Evolutionary conservation across 1,140 invertebrate species (phyloP).

Genomic region (Drosophila oshimai): DNA sequence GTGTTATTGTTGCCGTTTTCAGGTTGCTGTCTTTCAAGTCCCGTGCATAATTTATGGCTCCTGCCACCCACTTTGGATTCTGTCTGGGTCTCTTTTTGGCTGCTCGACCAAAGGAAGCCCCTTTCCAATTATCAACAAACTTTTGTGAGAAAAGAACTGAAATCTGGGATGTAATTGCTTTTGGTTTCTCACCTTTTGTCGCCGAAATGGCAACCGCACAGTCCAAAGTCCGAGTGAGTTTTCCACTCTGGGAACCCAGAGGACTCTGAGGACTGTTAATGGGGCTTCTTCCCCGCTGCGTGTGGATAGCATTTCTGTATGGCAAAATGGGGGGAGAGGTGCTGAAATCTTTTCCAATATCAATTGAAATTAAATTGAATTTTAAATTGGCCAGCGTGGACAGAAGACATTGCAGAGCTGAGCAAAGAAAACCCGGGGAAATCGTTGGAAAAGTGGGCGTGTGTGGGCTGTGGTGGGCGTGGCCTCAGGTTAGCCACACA

Average conservation of each 20-base stretch:
- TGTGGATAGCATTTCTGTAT: slow-evolving; percentile 9
- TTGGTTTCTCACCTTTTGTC: slow-evolving; percentile 49
- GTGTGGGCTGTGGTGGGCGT: slow-evolving; percentile 19
- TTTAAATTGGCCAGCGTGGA: slow-evolving; percentile 65
- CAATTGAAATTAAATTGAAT: slow-evolving; percentile 80
- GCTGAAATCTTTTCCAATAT: slow-evolving; percentile 55
- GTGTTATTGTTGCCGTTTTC: slow-evolving; percentile 23
- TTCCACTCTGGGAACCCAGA: not conserved
- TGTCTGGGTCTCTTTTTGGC: slow-evolving; percentile 45
- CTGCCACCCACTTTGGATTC: slow-evolving; percentile 16
- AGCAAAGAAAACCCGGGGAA: not conserved
- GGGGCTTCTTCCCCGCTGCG: slow-evolving; percentile 73
- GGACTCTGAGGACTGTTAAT: slow-evolving; percentile 18
- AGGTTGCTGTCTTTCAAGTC: slow-evolving; percentile 62
- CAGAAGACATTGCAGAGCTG: slow-evolving; percentile 7
- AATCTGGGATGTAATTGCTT: slow-evolving; percentile 65
- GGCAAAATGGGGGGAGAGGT: not conserved
- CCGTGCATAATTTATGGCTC: slow-evolving; percentile 77
- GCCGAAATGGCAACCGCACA: slow-evolving; percentile 42
- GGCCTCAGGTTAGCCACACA: slow-evolving; percentile 19
- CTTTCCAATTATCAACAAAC: slow-evolving; percentile 60
- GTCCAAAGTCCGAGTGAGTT: slow-evolving; percentile 50
- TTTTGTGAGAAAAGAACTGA: slow-evolving; percentile 18
- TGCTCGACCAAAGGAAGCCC: slow-evolving; percentile 40
- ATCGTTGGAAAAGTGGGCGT: not conserved